A percentile compares a stretch with the other conserved stretches of the same genome.
Evolutionary conservation across 2,113 vertebrate genomes (phyloP).

Genomic region (Morone chrysops): DNA sequence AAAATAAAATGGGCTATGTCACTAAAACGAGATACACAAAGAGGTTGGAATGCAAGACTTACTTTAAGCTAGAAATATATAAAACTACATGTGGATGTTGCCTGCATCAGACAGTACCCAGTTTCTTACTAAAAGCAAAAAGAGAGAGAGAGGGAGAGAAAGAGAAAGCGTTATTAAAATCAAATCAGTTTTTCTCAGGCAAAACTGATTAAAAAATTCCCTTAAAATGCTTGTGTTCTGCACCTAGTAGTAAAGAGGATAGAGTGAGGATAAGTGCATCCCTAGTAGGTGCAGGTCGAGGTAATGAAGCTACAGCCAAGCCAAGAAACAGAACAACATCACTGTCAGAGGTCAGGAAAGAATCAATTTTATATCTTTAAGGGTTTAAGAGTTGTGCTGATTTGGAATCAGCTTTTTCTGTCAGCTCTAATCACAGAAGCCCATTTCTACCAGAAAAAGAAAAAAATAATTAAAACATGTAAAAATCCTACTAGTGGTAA

Average conservation of each 20-base stretch:
- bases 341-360: constrained; percentile 8
- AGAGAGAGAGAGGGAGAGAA: constrained; percentile 16
- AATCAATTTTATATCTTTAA: background rate
- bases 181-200: constrained; percentile 64
- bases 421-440: background rate
- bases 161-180: constrained; percentile 58
- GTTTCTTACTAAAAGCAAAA: constrained; percentile 74
- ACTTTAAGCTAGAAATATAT: constrained; percentile 83
- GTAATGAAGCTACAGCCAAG: constrained; percentile 67
- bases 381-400: background rate
- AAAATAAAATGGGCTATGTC: constrained; percentile 79
- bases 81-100: constrained; percentile 80
- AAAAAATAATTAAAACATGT: too few species aligned
- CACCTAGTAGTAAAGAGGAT: constrained; percentile 78
- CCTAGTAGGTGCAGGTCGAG: constrained; percentile 80
- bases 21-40: constrained; percentile 83
- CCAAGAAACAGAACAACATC: constrained; percentile 36
- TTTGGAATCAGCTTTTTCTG: background rate
- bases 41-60: constrained; percentile 87
- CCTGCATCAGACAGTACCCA: constrained; percentile 76
- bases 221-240: constrained; percentile 75
- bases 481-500: background rate
- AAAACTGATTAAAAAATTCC: constrained; percentile 76
- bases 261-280: constrained; percentile 83
- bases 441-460: constrained; percentile 5